Base-by-base conservation (phyloP, 2,797 vertebrate species). In the Sardinella longiceps region DNA sequence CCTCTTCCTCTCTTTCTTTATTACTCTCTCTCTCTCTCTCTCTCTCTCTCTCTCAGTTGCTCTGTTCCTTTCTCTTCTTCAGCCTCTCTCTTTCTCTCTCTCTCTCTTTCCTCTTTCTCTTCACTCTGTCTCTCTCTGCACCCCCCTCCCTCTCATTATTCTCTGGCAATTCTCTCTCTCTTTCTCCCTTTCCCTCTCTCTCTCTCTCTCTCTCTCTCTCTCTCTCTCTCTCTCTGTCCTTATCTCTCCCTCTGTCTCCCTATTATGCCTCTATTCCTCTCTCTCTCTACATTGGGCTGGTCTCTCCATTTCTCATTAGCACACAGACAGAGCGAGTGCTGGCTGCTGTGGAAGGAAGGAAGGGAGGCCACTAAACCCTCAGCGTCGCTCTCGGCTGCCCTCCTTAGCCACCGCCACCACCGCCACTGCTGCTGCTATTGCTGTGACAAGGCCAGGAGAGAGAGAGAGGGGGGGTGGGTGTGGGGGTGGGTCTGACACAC, bases 331-430 rank as follows among this genome's bases (percentile, higher is more conserved):
- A 48, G 37, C 37, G 84, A 82, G 84, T 45, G 14, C 37, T n/a
- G n/a, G 82, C 86, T 89, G 84, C 87, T 50, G 48, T 60, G 37
- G 53, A 84, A 58, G n/a, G n/a, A n/a, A n/a, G n/a, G n/a, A n/a
- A n/a, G n/a, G n/a, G n/a, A n/a, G 9, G 33, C 80, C 12, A 1
- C 51, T 50, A 81, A 51, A 51, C 81, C 39, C 80, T 20, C 46
- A 12, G 23, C 25, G 46, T 51, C 4, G 48, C 51, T 81, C 11
- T 50, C 48, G 48, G 66, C 66, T 74, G 66, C 20, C 66, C 66
- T 74, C 66, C 66, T 74, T 74, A 66, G 60, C n/a, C 25, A n/a
- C n/a, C n/a, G n/a, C n/a, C n/a, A n/a, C n/a, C n/a, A n/a, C n/a
- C n/a, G n/a, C n/a, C n/a, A n/a, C n/a, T n/a, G 60, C 7, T 2